phyloP scores from a whole-genome alignment of 2,888 invertebrate species.

The Tribolium freemani region DNA sequence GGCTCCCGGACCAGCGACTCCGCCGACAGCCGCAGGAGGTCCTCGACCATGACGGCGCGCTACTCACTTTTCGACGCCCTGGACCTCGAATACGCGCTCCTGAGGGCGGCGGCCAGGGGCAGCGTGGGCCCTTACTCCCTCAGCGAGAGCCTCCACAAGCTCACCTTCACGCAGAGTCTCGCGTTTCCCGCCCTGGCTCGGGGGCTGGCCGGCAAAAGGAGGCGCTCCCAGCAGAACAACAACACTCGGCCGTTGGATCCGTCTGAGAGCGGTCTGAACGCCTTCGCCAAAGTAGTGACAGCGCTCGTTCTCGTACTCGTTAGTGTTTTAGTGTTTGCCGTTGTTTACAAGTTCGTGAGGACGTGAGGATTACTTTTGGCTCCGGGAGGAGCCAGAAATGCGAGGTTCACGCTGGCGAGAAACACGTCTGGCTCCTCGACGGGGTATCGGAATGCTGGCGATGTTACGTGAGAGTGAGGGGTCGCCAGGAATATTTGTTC shows the following conservation, averaged over 20 bases:
- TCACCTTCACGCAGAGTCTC: constrained; percentile 81
- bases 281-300: constrained; percentile 80
- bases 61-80: constrained; percentile 80
- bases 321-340: constrained; percentile 80
- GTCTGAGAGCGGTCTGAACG: constrained; percentile 77
- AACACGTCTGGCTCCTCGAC: constrained; percentile 44
- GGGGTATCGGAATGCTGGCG: constrained; percentile 49
- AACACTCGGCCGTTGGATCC: constrained; percentile 73
- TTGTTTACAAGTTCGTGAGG: constrained; percentile 81
- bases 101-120: constrained; percentile 78
- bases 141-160: constrained; percentile 79
- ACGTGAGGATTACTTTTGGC: constrained; percentile 85
- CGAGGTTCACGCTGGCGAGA: constrained; percentile 52
- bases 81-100: constrained; percentile 79
- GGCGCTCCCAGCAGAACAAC: constrained; percentile 70
- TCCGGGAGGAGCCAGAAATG: constrained; percentile 67
- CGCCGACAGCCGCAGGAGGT: constrained; percentile 69
- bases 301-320: constrained; percentile 78
- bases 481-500: constrained; percentile 4
- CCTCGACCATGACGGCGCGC: constrained; percentile 74
- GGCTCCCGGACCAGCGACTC: constrained; percentile 61
- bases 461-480: constrained; percentile 48
- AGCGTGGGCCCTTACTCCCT: constrained; percentile 81
- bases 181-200: constrained; percentile 81
- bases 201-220: constrained; percentile 76